Conservation (phyloP, 1,140 invertebrate species). For the Papilio machaon region DNA sequence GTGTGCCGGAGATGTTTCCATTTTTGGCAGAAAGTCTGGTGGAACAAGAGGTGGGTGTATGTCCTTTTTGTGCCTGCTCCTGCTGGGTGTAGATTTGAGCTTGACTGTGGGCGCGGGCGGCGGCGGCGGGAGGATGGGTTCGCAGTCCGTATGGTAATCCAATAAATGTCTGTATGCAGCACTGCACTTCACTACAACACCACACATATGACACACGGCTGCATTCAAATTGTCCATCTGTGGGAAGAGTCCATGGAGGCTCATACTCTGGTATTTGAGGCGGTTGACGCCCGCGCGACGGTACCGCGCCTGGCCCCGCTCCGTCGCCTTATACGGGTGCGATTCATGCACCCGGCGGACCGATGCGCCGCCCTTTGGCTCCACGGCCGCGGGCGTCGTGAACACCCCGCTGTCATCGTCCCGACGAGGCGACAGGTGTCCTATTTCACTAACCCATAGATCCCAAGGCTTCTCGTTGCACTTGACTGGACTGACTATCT, state of each 20-base stretch:
- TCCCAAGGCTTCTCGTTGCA: slow-evolving; percentile 81
- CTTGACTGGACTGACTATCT: slow-evolving; percentile 74
- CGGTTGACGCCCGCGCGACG: slow-evolving; percentile 73
- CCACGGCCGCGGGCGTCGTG: slow-evolving; percentile 60
- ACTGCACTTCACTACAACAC: slow-evolving; percentile 85
- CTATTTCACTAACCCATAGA: slow-evolving; percentile 78
- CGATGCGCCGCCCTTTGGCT: slow-evolving; percentile 56
- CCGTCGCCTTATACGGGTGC: slow-evolving; percentile 62
- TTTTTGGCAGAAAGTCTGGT: slow-evolving; percentile 62
- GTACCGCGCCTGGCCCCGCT: slow-evolving; percentile 51
- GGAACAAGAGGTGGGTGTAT: slow-evolving; percentile 62
- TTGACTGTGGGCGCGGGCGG: slow-evolving; percentile 70
- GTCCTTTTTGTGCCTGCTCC: slow-evolving; percentile 75
- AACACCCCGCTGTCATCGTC: slow-evolving; percentile 66
- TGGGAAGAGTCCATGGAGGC: slow-evolving; percentile 84
- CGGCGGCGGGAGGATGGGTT: slow-evolving; percentile 69
- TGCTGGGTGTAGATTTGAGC: slow-evolving; percentile 55
- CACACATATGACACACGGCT: slow-evolving; percentile 85
- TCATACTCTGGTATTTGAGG: slow-evolving; percentile 76
- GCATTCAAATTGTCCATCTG: slow-evolving; percentile 85
- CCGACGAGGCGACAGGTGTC: slow-evolving; percentile 70
- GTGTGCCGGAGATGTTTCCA: slow-evolving; percentile 69
- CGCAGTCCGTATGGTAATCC: slow-evolving; percentile 65
- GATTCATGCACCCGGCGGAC: slow-evolving; percentile 56
- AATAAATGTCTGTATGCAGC: slow-evolving; percentile 83